A percentile compares a stretch with the other conserved stretches of the same genome.
These are phyloP conservation scores for Syngnathus acus DNA, from an alignment of 2,797 vertebrate genomes.

Conservation along the genomic window DNA sequence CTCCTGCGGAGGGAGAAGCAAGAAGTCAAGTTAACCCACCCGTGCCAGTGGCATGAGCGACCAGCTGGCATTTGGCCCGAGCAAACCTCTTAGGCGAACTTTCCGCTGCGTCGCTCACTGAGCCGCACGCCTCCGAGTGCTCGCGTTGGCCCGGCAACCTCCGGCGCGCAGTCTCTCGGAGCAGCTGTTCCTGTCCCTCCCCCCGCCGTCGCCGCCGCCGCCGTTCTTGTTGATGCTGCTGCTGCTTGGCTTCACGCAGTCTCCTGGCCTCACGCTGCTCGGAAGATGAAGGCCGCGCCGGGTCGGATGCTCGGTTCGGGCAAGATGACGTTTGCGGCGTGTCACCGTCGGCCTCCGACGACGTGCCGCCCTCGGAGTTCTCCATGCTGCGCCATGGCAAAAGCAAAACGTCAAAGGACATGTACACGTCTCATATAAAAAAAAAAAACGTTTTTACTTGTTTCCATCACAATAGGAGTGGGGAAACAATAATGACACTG, in stretches of 20 bases:
- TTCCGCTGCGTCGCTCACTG: conserved; percentile 54
- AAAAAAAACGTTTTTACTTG: background rate
- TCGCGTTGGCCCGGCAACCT: conserved; percentile 65
- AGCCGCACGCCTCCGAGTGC: conserved; percentile 53
- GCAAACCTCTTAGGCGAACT: conserved; percentile 70
- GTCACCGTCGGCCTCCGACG: conserved; percentile 22
- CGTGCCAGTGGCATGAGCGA: conserved; percentile 32
- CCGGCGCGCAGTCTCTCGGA: conserved; percentile 42
- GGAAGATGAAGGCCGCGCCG: conserved; percentile 37
- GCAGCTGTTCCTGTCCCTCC: conserved; percentile 60
- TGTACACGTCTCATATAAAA: background rate
- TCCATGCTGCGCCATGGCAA: conserved; percentile 48
- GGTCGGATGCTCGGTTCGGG: conserved; percentile 32
- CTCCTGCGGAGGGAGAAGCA: conserved; percentile 52
- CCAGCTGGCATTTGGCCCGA: conserved; percentile 50
- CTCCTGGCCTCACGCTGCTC: conserved; percentile 60
- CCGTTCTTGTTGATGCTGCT: conserved; percentile 21
- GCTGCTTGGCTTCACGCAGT: conserved; percentile 63
- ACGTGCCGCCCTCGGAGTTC: conserved; percentile 37
- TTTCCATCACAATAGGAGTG: background rate
- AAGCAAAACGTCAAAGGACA: background rate
- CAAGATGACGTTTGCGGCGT: conserved; percentile 19
- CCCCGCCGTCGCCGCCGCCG: conserved; percentile 21
- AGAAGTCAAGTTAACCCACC: conserved; percentile 26
- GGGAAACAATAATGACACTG: background rate